Evolutionary conservation across 2,113 vertebrate genomes (phyloP).

Genomic region (Rattus rattus): DNA sequence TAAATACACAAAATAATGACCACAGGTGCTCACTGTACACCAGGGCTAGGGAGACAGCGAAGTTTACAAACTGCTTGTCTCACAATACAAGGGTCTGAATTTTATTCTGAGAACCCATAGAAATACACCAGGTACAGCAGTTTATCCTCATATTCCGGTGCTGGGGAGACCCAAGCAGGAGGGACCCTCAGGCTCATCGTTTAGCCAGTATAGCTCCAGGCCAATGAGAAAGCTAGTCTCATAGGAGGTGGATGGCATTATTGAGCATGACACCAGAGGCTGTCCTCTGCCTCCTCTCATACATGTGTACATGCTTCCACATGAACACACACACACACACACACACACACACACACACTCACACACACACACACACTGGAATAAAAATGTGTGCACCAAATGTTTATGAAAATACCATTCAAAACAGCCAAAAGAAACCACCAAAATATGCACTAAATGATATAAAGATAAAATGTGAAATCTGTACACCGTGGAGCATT

Average conservation of each 20-base stretch:
- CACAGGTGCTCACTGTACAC: neutral
- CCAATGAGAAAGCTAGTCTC: neutral
- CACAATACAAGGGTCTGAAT: neutral
- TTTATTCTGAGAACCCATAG: neutral
- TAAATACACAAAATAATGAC: neutral
- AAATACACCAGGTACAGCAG: neutral
- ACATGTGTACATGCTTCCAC: neutral
- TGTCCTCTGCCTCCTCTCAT: neutral
- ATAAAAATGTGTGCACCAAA: neutral
- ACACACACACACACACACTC: neutral
- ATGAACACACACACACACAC: neutral
- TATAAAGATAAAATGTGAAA: neutral
- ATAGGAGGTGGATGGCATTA: neutral
- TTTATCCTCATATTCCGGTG: neutral
- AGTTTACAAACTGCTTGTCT: neutral
- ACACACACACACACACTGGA: neutral
- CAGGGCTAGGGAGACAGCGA: neutral
- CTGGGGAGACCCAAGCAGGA: neutral
- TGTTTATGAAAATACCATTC: neutral
- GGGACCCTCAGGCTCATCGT: neutral
- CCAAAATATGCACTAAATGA: neutral
- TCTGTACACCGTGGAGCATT: neutral
- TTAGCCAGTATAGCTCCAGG: too few species aligned
- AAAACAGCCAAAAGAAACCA: conserved; percentile 16
- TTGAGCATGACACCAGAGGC: neutral